phyloP scores from a whole-genome alignment of 2,888 invertebrate species.

The Leptothorax acervorum region DNA sequence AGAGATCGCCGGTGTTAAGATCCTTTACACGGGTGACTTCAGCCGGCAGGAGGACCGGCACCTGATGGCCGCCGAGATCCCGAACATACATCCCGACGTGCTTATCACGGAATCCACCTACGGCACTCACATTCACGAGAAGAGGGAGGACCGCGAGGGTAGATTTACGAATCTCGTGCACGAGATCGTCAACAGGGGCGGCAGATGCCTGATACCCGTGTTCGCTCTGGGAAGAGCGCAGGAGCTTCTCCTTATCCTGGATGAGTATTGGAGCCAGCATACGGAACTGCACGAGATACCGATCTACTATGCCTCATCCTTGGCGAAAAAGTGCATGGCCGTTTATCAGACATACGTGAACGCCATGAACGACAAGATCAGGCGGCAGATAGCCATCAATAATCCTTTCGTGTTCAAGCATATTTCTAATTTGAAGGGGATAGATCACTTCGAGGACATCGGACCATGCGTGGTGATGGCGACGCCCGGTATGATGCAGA shows the following conservation, averaged over 20 bases:
- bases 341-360: conserved; percentile 99
- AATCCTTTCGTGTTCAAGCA: conserved; percentile 99
- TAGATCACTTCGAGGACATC: conserved; percentile 99
- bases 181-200: conserved; percentile 98
- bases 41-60: conserved; percentile 99
- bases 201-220: conserved; percentile 98
- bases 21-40: conserved; percentile 98
- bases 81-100: conserved; percentile 97
- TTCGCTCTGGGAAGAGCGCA: conserved; percentile 99
- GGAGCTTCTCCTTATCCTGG: conserved; percentile 96
- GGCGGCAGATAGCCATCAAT: conserved; percentile 97
- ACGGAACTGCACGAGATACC: conserved; percentile 99
- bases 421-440: conserved; percentile 98
- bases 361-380: conserved; percentile 99
- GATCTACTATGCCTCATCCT: conserved; percentile 99
- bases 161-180: conserved; percentile 97
- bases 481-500: conserved; percentile 99
- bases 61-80: conserved; percentile 99
- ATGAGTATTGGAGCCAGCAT: conserved; percentile 99
- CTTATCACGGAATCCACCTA: conserved; percentile 99
- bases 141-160: conserved; percentile 97
- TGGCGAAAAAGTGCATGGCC: conserved; percentile 99
- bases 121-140: conserved; percentile 99
- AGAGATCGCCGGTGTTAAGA: conserved; percentile 99
- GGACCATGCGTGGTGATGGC: conserved; percentile 99